Evolutionary conservation across 2,888 invertebrate species (phyloP).

Genomic region (Aleiodes testaceus): DNA sequence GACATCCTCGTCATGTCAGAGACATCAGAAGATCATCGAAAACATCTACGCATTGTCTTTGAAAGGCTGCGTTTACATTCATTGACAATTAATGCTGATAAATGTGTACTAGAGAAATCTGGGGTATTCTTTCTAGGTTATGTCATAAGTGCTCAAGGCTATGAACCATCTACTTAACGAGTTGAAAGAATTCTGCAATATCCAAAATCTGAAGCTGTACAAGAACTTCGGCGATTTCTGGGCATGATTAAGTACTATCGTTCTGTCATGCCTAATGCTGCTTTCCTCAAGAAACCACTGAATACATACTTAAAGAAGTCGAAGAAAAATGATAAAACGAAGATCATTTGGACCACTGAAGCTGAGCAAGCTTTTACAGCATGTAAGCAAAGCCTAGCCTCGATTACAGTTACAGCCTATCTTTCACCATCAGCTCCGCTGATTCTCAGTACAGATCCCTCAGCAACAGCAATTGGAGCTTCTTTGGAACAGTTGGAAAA

Average conservation of each 20-base stretch:
- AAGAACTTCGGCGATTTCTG: conserved; percentile 35
- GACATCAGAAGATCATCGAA: conserved; percentile 19
- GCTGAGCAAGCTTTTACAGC: conserved; percentile 17
- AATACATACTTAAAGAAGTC: conserved; percentile 27
- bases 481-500: conserved; percentile 16
- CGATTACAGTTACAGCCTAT: background rate
- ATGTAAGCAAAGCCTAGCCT: conserved; percentile 19
- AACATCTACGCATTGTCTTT: conserved; percentile 38
- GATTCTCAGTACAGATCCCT: background rate
- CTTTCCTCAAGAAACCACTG: conserved; percentile 33
- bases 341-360: conserved; percentile 27
- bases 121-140: conserved; percentile 44
- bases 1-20: conserved; percentile 39
- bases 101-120: conserved; percentile 38
- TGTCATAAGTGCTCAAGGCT: conserved; percentile 37
- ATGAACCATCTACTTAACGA: conserved; percentile 30
- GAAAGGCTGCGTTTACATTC: conserved; percentile 11
- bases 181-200: conserved; percentile 18
- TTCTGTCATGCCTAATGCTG: conserved; percentile 20
- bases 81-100: conserved; percentile 24
- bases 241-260: conserved; percentile 43
- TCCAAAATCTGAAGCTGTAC: background rate
- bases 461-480: conserved; percentile 22
- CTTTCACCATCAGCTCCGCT: conserved; percentile 17
- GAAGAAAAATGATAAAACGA: conserved; percentile 40